phyloP scores from a whole-genome alignment of 2,113 vertebrate genomes.

The Tichodroma muraria region DNA sequence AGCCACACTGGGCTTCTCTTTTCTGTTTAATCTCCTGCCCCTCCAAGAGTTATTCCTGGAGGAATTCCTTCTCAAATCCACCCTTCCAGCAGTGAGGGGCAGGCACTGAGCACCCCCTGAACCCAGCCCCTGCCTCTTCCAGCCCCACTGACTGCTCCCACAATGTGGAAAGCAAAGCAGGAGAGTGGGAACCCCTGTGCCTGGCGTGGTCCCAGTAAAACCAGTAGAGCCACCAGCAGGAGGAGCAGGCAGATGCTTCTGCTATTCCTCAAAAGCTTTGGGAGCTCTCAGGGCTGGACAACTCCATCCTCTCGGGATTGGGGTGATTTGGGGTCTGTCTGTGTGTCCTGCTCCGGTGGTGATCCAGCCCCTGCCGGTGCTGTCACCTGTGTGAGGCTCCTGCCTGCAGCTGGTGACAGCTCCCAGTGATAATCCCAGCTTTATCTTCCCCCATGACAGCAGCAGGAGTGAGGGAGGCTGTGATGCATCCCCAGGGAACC shows the following conservation, averaged over 20 bases:
- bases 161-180: accelerated
- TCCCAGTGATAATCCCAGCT: background rate
- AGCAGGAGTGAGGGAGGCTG: background rate
- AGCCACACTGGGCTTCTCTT: accelerated
- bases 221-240: background rate
- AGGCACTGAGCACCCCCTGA: background rate
- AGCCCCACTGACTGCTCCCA: background rate
- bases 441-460: background rate
- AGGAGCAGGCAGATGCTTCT: background rate
- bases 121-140: background rate
- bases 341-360: accelerated
- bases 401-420: background rate
- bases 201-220: background rate
- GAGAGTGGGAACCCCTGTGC: background rate
- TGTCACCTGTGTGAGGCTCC: background rate
- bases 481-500: background rate
- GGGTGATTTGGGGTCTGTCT: background rate
- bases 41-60: background rate
- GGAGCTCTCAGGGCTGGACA: background rate
- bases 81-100: background rate
- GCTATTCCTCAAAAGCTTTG: background rate
- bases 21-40: background rate
- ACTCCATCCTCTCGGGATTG: accelerated
- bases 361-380: background rate
- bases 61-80: background rate